Evolutionary conservation across 2,888 invertebrate species (phyloP).

Genomic region (Pristionchus mayeri): DNA sequence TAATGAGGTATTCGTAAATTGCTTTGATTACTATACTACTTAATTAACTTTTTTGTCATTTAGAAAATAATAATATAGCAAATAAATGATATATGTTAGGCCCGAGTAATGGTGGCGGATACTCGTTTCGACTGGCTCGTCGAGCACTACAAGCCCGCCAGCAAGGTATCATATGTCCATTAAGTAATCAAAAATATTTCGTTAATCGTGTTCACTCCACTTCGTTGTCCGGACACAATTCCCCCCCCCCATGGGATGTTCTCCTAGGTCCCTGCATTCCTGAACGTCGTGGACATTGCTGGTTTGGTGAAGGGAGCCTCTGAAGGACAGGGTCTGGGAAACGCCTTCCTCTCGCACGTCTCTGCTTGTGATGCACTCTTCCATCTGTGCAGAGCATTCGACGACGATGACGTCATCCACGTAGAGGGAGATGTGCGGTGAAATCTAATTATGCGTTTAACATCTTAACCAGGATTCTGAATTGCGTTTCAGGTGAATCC

Average conservation of each 20-base stretch:
- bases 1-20: slow-evolving; percentile 90
- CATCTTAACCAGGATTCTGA: no score
- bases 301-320: slow-evolving; percentile 96
- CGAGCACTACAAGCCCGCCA: slow-evolving; percentile 92
- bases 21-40: background rate
- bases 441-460: no score
- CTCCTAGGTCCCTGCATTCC: slow-evolving; percentile 88
- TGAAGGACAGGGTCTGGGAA: slow-evolving; percentile 97
- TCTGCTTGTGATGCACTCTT: slow-evolving; percentile 98
- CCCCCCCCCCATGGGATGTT: no score
- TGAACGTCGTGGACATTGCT: slow-evolving; percentile 98
- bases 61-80: no score
- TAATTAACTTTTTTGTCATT: no score
- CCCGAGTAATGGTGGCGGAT: slow-evolving; percentile 98
- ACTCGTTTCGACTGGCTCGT: slow-evolving; percentile 92
- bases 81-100: slow-evolving; percentile 1
- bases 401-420: slow-evolving; percentile 96
- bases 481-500: slow-evolving; percentile 95
- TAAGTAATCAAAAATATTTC: no score
- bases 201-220: no score
- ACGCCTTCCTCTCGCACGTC: slow-evolving; percentile 98
- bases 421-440: slow-evolving; percentile 84
- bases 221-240: background rate
- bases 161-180: slow-evolving; percentile 77
- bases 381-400: slow-evolving; percentile 92